Percentiles rank a stretch among this genome's conserved stretches.
Conservation (phyloP, 2,113 vertebrate genomes). For the Dinomys branickii region DNA sequence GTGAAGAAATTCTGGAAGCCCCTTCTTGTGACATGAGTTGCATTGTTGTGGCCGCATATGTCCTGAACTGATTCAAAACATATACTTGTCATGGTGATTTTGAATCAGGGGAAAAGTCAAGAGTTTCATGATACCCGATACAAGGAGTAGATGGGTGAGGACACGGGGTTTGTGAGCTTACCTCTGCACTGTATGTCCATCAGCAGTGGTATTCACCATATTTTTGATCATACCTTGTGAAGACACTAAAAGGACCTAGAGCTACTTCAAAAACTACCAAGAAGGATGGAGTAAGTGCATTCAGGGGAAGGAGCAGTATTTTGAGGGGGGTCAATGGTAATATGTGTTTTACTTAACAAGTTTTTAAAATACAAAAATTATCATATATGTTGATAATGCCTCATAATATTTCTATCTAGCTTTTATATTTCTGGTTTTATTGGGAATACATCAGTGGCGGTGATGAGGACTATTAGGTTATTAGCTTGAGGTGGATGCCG, state of each 20-base stretch:
- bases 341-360: neutral
- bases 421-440: neutral
- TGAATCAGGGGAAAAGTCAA: neutral
- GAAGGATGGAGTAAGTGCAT: neutral
- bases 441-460: neutral
- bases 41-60: neutral
- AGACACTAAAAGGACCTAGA: too few species aligned
- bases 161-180: neutral
- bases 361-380: neutral
- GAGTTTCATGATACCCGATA: neutral
- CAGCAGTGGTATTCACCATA: too few species aligned
- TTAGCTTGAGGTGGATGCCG: neutral
- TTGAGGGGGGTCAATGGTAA: neutral
- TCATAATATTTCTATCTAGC: neutral
- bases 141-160: neutral
- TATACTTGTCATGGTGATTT: neutral
- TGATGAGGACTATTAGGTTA: neutral
- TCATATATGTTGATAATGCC: neutral
- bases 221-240: neutral
- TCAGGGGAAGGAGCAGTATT: neutral
- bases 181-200: neutral
- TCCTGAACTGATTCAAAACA: neutral
- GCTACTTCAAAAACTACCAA: neutral
- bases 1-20: neutral
- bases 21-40: neutral